A percentile compares a stretch with the other conserved stretches of the same genome.
Evolutionary conservation across 1,140 invertebrate species (phyloP).

Genomic region (Doryteuthis pealeii): DNA sequence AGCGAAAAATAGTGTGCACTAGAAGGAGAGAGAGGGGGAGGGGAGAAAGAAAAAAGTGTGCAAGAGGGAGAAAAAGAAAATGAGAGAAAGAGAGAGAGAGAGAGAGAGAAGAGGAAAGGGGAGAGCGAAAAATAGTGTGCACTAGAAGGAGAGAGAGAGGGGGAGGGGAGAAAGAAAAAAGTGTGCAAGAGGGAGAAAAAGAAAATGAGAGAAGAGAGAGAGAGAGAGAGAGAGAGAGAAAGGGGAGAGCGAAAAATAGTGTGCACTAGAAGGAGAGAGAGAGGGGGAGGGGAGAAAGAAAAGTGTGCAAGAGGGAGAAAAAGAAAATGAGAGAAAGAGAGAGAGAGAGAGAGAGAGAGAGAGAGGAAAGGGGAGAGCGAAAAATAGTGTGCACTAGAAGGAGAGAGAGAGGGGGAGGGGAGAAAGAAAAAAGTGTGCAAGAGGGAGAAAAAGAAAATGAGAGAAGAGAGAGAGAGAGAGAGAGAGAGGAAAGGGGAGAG

Average conservation of each 20-base stretch:
- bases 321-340: too few species aligned
- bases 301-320: too few species aligned
- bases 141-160: too few species aligned
- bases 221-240: not conserved
- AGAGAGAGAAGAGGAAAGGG: not conserved
- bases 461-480: not conserved
- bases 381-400: not conserved
- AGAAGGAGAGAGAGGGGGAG: not conserved
- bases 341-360: not conserved
- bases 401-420: not conserved
- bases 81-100: not conserved
- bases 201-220: not conserved
- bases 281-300: too few species aligned
- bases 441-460: not conserved
- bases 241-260: not conserved
- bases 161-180: too few species aligned
- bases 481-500: not conserved
- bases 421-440: not conserved
- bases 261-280: too few species aligned
- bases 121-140: not conserved
- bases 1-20: too few species aligned
- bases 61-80: not conserved
- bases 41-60: not conserved
- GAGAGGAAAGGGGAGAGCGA: not conserved
- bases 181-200: too few species aligned